Evolutionary conservation across 2,888 invertebrate species (phyloP).

Genomic region (Tortrix viridana): DNA sequence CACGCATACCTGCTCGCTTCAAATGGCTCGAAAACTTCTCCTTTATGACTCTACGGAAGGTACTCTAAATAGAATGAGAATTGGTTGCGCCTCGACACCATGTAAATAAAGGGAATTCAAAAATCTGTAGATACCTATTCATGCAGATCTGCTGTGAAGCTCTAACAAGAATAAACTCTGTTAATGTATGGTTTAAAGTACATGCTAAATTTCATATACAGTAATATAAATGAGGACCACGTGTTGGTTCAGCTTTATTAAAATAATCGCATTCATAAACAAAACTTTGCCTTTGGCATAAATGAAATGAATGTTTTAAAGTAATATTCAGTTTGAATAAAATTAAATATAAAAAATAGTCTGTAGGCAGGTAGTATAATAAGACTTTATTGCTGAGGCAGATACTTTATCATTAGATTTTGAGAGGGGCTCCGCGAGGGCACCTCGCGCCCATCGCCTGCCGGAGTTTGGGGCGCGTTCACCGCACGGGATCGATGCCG

Average conservation of each 20-base stretch:
- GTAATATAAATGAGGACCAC: not conserved
- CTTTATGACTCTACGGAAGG: conserved; percentile 46
- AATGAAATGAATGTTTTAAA: conserved; percentile 24
- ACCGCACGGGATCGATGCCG: conserved; percentile 79
- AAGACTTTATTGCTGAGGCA: conserved; percentile 45
- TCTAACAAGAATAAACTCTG: conserved; percentile 15
- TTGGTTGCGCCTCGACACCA: conserved; percentile 14
- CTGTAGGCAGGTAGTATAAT: conserved; percentile 31
- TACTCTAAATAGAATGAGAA: conserved; percentile 26
- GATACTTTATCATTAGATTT: conserved; percentile 57
- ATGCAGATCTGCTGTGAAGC: conserved; percentile 5
- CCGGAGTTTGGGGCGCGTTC: conserved; percentile 75
- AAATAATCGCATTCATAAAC: conserved; percentile 6
- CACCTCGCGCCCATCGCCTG: conserved; percentile 63
- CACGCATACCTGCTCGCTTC: conserved; percentile 59
- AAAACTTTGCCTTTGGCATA: conserved; percentile 9
- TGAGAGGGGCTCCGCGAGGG: conserved; percentile 60
- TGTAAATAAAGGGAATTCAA: conserved; percentile 16
- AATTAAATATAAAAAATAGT: conserved; percentile 15
- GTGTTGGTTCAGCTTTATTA: not conserved
- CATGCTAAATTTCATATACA: not conserved
- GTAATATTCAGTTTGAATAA: conserved; percentile 27
- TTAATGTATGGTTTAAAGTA: conserved; percentile 1
- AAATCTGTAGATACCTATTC: conserved; percentile 12
- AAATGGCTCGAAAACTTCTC: conserved; percentile 50